Conservation (phyloP, 23 tunicate species). For the Phallusia fumigata region DNA sequence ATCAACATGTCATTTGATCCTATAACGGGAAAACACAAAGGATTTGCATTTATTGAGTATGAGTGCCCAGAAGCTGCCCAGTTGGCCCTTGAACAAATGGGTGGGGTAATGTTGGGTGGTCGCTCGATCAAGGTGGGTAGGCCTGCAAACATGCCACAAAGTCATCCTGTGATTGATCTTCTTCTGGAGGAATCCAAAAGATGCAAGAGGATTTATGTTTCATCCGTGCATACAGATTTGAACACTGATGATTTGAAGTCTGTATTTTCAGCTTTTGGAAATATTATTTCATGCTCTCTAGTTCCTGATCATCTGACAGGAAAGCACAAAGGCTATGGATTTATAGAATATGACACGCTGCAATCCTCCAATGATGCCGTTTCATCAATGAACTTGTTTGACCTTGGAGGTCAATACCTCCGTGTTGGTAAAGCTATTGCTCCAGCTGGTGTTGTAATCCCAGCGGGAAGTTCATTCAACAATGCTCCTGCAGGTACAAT, state of each 20-base stretch:
- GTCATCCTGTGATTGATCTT: constrained; percentile 81
- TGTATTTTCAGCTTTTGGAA: constrained; percentile 95
- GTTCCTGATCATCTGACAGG: constrained; percentile 78
- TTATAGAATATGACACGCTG: constrained; percentile 84
- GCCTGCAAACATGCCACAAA: constrained; percentile 97
- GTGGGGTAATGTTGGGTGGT: constrained; percentile 79
- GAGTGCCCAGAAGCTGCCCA: constrained; percentile 98
- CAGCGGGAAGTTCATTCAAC: constrained; percentile 70
- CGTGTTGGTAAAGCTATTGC: constrained; percentile 91
- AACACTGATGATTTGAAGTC: constrained; percentile 80
- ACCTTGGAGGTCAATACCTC: constrained; percentile 94
- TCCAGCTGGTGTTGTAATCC: constrained; percentile 77
- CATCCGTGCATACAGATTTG: constrained; percentile 85
- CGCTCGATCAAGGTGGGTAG: constrained; percentile 89
- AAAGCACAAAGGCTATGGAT: constrained; percentile 95
- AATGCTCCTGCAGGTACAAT: constrained; percentile 36
- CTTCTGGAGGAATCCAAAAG: constrained; percentile 77
- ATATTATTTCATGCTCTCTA: constrained; percentile 72
- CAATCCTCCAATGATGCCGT: constrained; percentile 94
- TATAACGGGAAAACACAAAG: constrained; percentile 93
- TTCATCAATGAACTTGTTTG: constrained; percentile 92
- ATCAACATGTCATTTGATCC: constrained; percentile 98
- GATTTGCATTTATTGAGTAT: constrained; percentile 97
- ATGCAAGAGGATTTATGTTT: constrained; percentile 79
- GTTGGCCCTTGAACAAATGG: constrained; percentile 94